These are phyloP conservation scores for Peromyscus melanophrys DNA, from an alignment of 2,797 vertebrate genomes.

Conservation along the genomic window DNA sequence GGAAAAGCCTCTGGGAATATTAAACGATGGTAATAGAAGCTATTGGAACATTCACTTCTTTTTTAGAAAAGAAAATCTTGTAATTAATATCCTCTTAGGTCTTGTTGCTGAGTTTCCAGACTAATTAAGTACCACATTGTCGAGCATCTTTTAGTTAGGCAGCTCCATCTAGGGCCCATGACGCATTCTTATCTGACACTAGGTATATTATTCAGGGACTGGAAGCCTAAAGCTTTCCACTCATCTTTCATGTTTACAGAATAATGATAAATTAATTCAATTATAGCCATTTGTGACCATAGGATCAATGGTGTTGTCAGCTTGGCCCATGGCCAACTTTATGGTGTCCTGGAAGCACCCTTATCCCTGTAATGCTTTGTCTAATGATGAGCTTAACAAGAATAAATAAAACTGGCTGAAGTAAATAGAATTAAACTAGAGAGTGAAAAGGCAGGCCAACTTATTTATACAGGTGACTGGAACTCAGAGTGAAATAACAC, in stretches of 20 bases:
- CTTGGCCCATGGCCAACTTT: not conserved
- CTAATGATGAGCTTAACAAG: not conserved
- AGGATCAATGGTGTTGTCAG: not conserved
- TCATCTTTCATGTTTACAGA: not conserved
- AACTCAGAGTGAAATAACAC: not conserved
- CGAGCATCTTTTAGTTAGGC: not conserved
- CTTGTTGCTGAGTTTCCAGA: not conserved
- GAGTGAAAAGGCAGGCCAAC: not conserved
- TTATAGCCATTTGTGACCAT: not conserved
- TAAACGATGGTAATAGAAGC: not conserved
- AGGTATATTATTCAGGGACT: not conserved
- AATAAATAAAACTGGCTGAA: not conserved
- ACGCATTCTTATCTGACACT: not conserved
- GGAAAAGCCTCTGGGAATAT: slow-evolving; percentile 36
- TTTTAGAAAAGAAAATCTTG: not conserved
- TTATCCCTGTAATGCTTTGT: not conserved
- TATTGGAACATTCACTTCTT: not conserved
- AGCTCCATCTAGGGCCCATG: not conserved
- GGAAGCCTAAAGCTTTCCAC: not conserved
- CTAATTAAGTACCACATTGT: not conserved
- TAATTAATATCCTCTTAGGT: slow-evolving; percentile 36
- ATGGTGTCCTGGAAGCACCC: not conserved
- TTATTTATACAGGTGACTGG: not conserved
- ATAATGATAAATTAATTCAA: not conserved
- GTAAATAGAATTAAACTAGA: not conserved